Percentiles rank a stretch among this genome's conserved stretches.
These are phyloP conservation scores for Scaptomyza tumidula DNA, from an alignment of 2,888 invertebrate genomes.

Conservation along the genomic window DNA sequence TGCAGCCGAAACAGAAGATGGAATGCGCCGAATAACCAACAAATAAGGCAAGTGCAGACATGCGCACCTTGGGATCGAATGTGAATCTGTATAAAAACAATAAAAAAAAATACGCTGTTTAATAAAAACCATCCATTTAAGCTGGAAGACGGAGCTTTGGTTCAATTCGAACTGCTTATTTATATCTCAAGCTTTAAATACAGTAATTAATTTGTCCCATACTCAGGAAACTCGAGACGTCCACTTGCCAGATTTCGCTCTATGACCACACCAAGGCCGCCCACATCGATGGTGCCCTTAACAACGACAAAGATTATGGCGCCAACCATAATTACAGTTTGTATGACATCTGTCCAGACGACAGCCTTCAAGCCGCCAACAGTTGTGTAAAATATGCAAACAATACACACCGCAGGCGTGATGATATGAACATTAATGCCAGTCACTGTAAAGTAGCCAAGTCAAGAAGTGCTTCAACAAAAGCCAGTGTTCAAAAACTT, in stretches of 20 bases:
- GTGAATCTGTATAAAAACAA: conserved; percentile 87
- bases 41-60: conserved; percentile 90
- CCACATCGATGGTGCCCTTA: conserved; percentile 90
- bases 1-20: conserved; percentile 90
- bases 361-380: conserved; percentile 93
- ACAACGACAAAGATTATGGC: conserved; percentile 89
- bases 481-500: conserved; percentile 39
- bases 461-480: conserved; percentile 10
- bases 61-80: conserved; percentile 90
- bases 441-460: conserved; percentile 71
- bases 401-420: conserved; percentile 91
- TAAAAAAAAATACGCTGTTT: background rate
- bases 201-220: conserved; percentile 68
- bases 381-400: conserved; percentile 95
- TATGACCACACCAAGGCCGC: conserved; percentile 88
- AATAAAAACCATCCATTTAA: background rate
- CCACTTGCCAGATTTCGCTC: conserved; percentile 89
- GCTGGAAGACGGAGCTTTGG: background rate
- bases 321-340: conserved; percentile 90
- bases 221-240: conserved; percentile 90
- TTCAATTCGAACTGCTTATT: no score
- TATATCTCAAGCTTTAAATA: background rate
- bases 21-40: conserved; percentile 90
- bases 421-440: conserved; percentile 92
- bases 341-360: conserved; percentile 94